phyloP scores from a whole-genome alignment of 2,113 vertebrate species.

The Phalacrocorax pelagicus region DNA sequence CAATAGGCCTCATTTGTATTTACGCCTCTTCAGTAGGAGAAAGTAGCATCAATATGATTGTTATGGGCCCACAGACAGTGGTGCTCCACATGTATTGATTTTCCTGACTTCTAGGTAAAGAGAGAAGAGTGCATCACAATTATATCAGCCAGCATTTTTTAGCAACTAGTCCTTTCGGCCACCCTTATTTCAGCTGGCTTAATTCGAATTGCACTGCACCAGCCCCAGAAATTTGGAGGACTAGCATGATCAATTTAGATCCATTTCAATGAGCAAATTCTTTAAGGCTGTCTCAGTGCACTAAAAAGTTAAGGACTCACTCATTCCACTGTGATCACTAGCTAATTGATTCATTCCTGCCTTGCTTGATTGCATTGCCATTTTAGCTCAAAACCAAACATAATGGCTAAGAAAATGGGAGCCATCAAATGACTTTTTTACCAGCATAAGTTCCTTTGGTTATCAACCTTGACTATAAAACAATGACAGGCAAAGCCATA shows the following conservation, averaged over 20 bases:
- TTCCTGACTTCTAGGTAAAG: background rate
- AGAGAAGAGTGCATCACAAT: background rate
- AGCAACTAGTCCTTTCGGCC: background rate
- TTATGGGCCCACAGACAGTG: background rate
- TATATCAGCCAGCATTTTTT: background rate
- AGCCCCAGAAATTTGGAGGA: background rate
- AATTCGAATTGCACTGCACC: background rate
- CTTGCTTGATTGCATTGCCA: constrained; percentile 12
- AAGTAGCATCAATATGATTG: background rate
- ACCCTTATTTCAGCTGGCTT: background rate
- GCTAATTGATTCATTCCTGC: constrained; percentile 17
- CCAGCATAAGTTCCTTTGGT: background rate
- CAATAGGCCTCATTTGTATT: background rate
- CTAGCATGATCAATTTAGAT: background rate
- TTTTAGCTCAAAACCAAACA: background rate
- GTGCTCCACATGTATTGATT: background rate
- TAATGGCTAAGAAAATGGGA: background rate
- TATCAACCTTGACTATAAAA: background rate
- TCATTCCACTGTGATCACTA: background rate
- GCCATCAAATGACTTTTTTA: background rate
- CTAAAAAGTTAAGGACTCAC: background rate
- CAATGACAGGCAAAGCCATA: background rate
- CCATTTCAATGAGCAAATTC: background rate
- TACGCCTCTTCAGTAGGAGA: background rate
- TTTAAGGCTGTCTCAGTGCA: background rate